Conservation (phyloP, 1,140 invertebrate genomes). For the Bombyx mandarina region DNA sequence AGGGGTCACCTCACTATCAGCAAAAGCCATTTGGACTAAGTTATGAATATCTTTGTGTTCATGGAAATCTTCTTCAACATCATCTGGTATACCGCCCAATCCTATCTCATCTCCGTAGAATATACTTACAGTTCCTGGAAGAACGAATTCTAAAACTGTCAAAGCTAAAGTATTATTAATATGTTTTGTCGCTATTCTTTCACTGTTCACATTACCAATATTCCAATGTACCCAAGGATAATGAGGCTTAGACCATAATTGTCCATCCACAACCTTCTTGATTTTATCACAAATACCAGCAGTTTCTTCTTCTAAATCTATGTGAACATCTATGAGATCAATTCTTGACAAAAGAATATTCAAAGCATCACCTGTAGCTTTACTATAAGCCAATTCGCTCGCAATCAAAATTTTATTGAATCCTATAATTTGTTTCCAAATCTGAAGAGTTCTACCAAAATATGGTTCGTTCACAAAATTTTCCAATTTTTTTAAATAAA, state of each 20-base stretch:
- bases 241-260: conserved; percentile 73
- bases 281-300: conserved; percentile 73
- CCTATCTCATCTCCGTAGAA: conserved; percentile 85
- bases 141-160: conserved; percentile 78
- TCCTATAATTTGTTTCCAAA: conserved; percentile 79
- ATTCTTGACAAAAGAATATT: conserved; percentile 74
- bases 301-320: conserved; percentile 74
- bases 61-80: conserved; percentile 72
- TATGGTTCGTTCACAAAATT: conserved; percentile 59
- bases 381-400: conserved; percentile 72
- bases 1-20: conserved; percentile 32
- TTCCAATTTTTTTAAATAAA: conserved; percentile 83
- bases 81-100: conserved; percentile 71
- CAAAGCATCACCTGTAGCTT: conserved; percentile 43
- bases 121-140: conserved; percentile 85
- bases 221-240: conserved; percentile 86
- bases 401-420: conserved; percentile 77
- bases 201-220: conserved; percentile 74
- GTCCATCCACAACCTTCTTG: conserved; percentile 68
- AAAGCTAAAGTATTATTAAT: conserved; percentile 76
- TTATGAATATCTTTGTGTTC: conserved; percentile 77
- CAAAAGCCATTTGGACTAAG: conserved; percentile 76
- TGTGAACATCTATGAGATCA: conserved; percentile 79
- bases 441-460: conserved; percentile 67
- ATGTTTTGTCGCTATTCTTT: conserved; percentile 71